Base-by-base conservation (phyloP, 2,888 invertebrate genomes). In the Acanthosepion pharaonis region DNA sequence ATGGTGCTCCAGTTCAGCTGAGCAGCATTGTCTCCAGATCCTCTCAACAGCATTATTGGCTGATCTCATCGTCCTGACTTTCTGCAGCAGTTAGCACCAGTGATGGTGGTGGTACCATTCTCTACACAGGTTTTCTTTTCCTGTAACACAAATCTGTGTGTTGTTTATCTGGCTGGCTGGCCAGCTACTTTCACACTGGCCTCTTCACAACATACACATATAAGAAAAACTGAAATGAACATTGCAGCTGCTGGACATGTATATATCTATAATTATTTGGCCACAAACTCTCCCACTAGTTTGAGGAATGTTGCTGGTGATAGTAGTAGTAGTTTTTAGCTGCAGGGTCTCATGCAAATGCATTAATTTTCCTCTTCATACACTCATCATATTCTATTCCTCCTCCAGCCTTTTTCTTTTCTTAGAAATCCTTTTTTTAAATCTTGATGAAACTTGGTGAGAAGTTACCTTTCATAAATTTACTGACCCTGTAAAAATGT, bases 181-280 rank as follows among this genome's bases (percentile, higher is more conserved):
- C 78, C 78, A 78, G 78, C 78, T 78, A n/a, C 78, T 33, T n/a
- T 78, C 78, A 78, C 78, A 78, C 78, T 78, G 78, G 78, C 78
- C 78, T 78, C 78, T 78, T 78, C 78, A 78, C 78, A 33, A 33
- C n/a, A 78, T 33, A 78, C 78, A 78, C n/a, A n/a, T n/a, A 78
- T n/a, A n/a, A 78, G 23, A 78, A 78, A 33, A 64, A 23, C 64
- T 64, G 78, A 33, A 78, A 33, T 18, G n/a, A 78, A 78, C n/a
- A 78, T 78, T 78, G 78, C 78, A 78, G 78, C 78, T 78, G 78
- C 78, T 78, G 78, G 78, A 78, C 78, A 78, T 78, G 78, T 78
- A 78, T 78, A 78, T 78, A 78, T 78, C 78, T 78, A 78, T 78
- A 78, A 78, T 78, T 78, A 78, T 78, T 78, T 78, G 78, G 78